Evolutionary conservation across 2,888 invertebrate genomes (phyloP).

Genomic region (Adelphocoris suturalis): DNA sequence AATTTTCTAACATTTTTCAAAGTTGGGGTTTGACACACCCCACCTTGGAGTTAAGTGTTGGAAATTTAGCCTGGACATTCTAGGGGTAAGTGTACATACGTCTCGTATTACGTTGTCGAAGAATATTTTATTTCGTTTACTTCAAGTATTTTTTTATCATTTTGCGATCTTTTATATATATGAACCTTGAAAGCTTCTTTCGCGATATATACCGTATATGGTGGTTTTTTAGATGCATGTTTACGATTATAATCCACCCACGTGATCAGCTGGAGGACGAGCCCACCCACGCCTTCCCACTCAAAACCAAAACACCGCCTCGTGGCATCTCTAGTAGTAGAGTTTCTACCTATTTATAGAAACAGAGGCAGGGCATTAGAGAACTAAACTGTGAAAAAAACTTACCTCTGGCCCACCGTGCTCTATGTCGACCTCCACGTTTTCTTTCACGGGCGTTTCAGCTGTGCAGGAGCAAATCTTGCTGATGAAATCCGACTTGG

Average conservation of each 20-base stretch:
- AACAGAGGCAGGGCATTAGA: neutral
- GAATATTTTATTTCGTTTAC: too few relatives aligned
- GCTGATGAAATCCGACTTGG: constrained; percentile 74
- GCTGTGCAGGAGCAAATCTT: constrained; percentile 74
- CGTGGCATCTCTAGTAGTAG: neutral
- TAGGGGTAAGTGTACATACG: too few relatives aligned
- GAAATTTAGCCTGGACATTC: too few relatives aligned
- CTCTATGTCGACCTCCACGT: constrained; percentile 51
- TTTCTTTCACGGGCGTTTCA: constrained; percentile 73
- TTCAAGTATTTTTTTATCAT: too few relatives aligned
- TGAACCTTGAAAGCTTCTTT: too few relatives aligned
- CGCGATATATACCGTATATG: neutral
- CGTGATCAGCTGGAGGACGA: constrained; percentile 21
- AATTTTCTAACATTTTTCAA: too few relatives aligned
- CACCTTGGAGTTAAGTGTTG: too few relatives aligned
- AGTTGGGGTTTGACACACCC: too few relatives aligned
- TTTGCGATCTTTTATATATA: too few relatives aligned
- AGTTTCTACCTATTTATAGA: constrained; percentile 21
- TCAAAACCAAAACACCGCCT: neutral
- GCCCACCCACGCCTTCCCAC: constrained; percentile 1
- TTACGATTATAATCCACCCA: neutral
- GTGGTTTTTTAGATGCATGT: neutral
- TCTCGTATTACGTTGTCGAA: too few relatives aligned
- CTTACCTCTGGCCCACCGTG: constrained; percentile 47
- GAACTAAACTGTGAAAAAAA: neutral